These are phyloP conservation scores for Stigmatopora nigra DNA, from an alignment of 2,113 vertebrate genomes.

Conservation along the genomic window DNA sequence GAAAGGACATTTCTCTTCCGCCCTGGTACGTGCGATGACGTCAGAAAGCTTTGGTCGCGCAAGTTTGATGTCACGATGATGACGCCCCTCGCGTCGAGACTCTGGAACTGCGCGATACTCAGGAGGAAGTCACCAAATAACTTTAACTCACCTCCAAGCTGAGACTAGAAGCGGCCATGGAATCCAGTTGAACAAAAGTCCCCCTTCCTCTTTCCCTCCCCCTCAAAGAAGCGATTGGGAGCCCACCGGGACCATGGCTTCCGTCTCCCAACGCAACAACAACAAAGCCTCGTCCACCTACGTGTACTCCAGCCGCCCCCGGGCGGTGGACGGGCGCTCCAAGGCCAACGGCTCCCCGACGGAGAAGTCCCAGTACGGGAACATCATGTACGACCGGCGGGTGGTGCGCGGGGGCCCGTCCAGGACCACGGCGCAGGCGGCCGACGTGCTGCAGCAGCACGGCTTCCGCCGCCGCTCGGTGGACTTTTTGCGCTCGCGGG, in stretches of 20 bases:
- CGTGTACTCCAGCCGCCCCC: slow-evolving; percentile 76
- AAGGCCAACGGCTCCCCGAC: slow-evolving; percentile 61
- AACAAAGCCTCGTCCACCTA: slow-evolving; percentile 64
- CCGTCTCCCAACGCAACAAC: slow-evolving; percentile 41
- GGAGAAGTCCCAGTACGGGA: slow-evolving; percentile 54
- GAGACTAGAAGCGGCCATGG: too few species aligned
- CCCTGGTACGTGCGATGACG: too few species aligned
- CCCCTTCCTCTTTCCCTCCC: too few species aligned
- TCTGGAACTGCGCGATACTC: too few species aligned
- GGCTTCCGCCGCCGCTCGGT: slow-evolving; percentile 59
- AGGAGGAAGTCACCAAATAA: too few species aligned
- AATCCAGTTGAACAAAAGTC: too few species aligned
- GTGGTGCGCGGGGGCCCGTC: slow-evolving; percentile 82
- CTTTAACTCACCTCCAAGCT: too few species aligned
- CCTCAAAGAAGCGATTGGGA: too few species aligned
- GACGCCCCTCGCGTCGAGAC: too few species aligned
- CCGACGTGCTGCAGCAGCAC: slow-evolving; percentile 67
- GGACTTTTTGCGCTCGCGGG: slow-evolving; percentile 49
- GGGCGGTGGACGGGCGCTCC: slow-evolving; percentile 59
- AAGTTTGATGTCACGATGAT: too few species aligned
- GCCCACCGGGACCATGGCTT: slow-evolving; percentile 33
- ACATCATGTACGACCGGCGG: slow-evolving; percentile 86
- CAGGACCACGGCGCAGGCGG: slow-evolving; percentile 59
- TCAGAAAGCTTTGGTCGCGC: too few species aligned
- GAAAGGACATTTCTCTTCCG: too few species aligned